Base-by-base conservation (phyloP, 1,140 invertebrate genomes). In the Orussus abietinus region DNA sequence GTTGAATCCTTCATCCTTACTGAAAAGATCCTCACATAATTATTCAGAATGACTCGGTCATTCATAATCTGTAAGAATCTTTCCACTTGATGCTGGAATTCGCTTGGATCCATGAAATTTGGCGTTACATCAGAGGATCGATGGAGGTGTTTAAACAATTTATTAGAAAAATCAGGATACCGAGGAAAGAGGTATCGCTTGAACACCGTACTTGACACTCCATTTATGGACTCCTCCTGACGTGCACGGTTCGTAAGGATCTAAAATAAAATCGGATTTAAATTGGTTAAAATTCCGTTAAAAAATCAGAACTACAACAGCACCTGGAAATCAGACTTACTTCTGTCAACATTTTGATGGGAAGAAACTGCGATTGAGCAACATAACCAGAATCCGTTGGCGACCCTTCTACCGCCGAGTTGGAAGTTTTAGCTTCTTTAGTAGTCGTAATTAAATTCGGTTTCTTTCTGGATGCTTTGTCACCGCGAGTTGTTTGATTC, bases 161-260 rank as follows among this genome's bases (percentile, higher is more conserved):
- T 80, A 18, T 79, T 73, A 11, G 81, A 84, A 42, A 90, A 72
- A 45, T 87, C 79, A 2, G 79, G 76, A 67, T 88, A 85, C 62
- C 80, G 79, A n/a, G 86, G 84, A 69, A 90, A 88, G 45, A 90
- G 68, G 67, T 85, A 85, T 49, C 77, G 77, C 79, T 86, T 72
- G 36, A 75, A 76, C 45, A 72, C 53, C 40, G 53, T 76, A 32
- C 76, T 62, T 3, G 81, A 80, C 53, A 86, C 80, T 17, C 84
- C 84, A 51, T 80, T 77, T 32, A 83, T 60, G 17, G 75, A 75
- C 61, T 82, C 80, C 51, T 85, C 81, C 26, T 79, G 75, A 18
- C 78, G 74, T 6, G 80, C 73, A 30, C 78, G 76, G 51, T 84
- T 78, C 2, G 72, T 71, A 36, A 85, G 59, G 55, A 79, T 76